A percentile compares a stretch with the other conserved stretches of the same genome.
Conservation (phyloP, 1,140 invertebrate species). For the Ridgeia piscesae region DNA sequence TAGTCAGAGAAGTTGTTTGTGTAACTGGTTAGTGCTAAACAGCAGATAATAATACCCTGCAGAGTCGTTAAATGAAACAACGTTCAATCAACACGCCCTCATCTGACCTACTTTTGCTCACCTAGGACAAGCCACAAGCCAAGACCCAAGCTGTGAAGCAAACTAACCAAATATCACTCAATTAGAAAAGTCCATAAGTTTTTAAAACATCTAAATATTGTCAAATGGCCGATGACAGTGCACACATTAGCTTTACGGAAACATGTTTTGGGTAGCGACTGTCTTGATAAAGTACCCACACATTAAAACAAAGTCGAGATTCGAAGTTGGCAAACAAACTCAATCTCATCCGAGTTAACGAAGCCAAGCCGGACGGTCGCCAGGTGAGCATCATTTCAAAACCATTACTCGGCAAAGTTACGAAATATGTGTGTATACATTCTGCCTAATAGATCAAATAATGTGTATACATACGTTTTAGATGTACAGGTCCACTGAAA, state of each 20-base stretch:
- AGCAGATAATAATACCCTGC: too few relatives aligned
- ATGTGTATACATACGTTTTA: background rate
- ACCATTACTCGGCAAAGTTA: background rate
- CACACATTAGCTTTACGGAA: background rate
- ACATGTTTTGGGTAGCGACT: background rate
- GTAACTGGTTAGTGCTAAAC: background rate
- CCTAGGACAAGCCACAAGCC: too few relatives aligned
- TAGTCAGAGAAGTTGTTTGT: background rate
- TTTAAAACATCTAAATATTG: background rate
- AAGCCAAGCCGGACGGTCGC: background rate
- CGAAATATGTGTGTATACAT: background rate
- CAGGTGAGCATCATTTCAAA: background rate
- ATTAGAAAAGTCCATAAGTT: background rate
- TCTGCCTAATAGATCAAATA: background rate
- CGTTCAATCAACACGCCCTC: background rate
- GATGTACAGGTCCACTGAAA: background rate
- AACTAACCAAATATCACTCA: background rate
- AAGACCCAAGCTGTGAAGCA: background rate
- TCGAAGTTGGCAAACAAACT: background rate
- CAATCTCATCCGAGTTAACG: background rate
- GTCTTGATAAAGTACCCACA: background rate
- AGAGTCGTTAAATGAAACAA: background rate
- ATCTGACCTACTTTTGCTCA: background rate
- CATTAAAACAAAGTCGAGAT: background rate
- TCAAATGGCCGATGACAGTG: background rate